These are phyloP conservation scores for Oreochromis mossambicus DNA, from an alignment of 2,797 vertebrate species.

Conservation along the genomic window DNA sequence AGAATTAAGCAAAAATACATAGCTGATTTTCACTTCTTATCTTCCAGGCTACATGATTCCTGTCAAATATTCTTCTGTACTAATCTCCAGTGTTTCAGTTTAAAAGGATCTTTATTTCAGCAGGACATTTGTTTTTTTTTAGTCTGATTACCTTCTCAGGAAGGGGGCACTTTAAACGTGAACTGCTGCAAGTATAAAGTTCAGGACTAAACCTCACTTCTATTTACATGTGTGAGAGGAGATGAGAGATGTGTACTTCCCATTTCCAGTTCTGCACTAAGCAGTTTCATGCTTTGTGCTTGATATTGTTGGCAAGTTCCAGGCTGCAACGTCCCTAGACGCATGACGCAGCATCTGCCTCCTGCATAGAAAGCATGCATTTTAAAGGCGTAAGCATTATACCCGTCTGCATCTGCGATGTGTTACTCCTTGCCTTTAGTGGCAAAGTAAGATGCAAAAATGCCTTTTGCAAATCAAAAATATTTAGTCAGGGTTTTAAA, in stretches of 20 bases:
- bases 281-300: neutral
- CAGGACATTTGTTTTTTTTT: neutral
- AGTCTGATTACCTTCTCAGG: neutral
- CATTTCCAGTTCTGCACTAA: neutral
- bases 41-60: neutral
- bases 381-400: neutral
- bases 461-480: neutral
- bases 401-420: neutral
- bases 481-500: neutral
- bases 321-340: neutral
- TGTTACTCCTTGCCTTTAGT: neutral
- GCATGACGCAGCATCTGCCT: slow-evolving; percentile 13
- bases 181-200: neutral
- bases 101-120: neutral
- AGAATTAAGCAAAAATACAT: neutral
- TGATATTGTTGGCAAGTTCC: neutral
- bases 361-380: neutral
- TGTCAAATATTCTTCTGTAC: neutral
- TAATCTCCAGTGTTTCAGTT: neutral
- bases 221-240: neutral
- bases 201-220: neutral
- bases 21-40: neutral
- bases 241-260: neutral
- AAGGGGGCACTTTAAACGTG: neutral
- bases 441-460: neutral